These are phyloP conservation scores for Drosophila monieri DNA, from an alignment of 2,888 invertebrate genomes.

Conservation along the genomic window DNA sequence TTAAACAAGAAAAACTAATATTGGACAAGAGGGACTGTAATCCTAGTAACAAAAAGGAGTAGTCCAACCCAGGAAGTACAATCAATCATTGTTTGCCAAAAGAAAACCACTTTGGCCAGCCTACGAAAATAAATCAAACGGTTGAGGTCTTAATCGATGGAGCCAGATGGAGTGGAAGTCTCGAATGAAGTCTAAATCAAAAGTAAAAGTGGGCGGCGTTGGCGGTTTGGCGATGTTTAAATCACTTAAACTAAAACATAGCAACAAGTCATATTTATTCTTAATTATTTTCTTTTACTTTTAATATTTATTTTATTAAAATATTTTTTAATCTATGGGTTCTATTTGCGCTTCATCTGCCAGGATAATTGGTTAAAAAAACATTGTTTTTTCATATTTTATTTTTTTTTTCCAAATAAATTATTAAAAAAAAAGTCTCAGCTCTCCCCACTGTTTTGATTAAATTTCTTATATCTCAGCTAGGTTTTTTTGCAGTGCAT, in stretches of 20 bases:
- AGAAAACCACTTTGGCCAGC: background rate
- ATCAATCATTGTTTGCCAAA: background rate
- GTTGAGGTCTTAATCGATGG: constrained; percentile 12
- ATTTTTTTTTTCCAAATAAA: too few species aligned
- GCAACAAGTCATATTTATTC: too few species aligned
- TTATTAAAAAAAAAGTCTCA: too few species aligned
- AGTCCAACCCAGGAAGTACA: background rate
- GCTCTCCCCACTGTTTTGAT: background rate
- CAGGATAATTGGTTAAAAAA: too few species aligned
- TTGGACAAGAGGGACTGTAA: too few species aligned
- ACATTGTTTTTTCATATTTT: too few species aligned
- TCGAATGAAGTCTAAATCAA: background rate
- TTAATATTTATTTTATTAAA: too few species aligned
- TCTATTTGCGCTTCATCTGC: too few species aligned
- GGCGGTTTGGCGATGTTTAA: background rate
- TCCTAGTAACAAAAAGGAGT: too few species aligned
- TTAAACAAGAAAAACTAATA: too few species aligned
- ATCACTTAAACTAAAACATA: background rate
- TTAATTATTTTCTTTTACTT: too few species aligned
- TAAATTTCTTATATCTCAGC: background rate
- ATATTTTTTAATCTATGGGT: too few species aligned
- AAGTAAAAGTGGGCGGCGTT: constrained; percentile 35
- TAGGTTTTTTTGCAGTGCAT: constrained; percentile 2
- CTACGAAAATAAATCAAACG: constrained; percentile 1
- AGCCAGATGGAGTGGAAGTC: constrained; percentile 3